Base-by-base conservation (phyloP, 2,888 invertebrate species). In the Eulithis testata region DNA sequence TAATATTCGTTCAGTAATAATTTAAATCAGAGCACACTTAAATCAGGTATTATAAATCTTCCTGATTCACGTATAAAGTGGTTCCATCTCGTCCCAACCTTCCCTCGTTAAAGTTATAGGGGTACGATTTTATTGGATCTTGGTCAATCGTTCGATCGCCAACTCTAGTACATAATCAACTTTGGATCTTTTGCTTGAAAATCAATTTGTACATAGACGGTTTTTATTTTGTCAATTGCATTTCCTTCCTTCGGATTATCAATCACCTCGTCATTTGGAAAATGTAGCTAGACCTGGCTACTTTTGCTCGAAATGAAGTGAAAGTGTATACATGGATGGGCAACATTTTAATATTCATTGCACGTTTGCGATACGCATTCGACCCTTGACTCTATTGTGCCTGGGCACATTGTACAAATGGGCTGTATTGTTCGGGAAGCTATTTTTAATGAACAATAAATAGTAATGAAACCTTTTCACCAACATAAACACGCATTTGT, bases 361-460 rank as follows among this genome's bases (percentile, higher is more conserved):
- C 58, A 54, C 45, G 67, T 31, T 37, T 51, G 11, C 49, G 53
- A 12, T 40, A 40, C 53, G 53, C 37, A 40, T 53, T 40, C 36
- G 43, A 12, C 27, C 53, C 65, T 60, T 37, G 37, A 49, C 52
- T 27, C 63, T 50, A 71, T 73, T 73, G 72, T 72, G 61, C 64
- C 70, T 36, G 8, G 49, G 21, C 36, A 31, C 12, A 49, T 37
- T 43, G 57, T 45, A 69, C 69, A 66, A 70, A 69, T 69, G 68
- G 65, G 53, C 58, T 60, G 47, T 69, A 69, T 66, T 69, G 66
- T 66, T 71, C 56, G 68, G 61, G 9, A 45, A 66, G 55, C 40
- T 60, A 60, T 60, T 63, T 45, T 60, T 60, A 53, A 63, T 59
- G 59, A 56, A 60, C 59, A 49, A 63, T 63, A 56, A 60, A 63